Percentiles rank a stretch among this genome's conserved stretches.
Conservation (phyloP, 2,888 invertebrate genomes). For the Phoenoteleia sp. region DNA sequence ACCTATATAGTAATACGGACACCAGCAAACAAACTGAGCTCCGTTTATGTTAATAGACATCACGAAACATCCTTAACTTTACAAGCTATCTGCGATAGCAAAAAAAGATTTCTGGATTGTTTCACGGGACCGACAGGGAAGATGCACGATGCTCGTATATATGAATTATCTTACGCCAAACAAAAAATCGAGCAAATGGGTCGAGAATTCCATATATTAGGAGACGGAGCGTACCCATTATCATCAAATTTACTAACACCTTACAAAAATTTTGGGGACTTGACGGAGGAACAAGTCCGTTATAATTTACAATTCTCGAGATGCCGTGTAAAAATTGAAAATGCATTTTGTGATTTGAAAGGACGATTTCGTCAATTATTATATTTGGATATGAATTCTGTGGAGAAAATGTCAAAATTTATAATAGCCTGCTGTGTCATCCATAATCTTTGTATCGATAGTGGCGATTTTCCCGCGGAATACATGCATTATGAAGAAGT, state of each 20-base stretch:
- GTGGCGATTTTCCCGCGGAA: neutral
- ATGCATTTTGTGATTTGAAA: neutral
- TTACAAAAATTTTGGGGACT: neutral
- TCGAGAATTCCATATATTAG: neutral
- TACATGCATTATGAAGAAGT: constrained; percentile 5
- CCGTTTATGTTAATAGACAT: neutral
- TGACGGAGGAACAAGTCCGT: neutral
- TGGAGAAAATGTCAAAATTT: constrained; percentile 16
- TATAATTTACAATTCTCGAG: neutral
- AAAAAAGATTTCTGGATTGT: neutral
- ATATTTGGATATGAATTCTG: constrained; percentile 1
- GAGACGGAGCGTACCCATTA: neutral
- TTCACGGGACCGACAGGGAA: neutral
- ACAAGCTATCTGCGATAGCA: constrained; percentile 13
- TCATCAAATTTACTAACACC: constrained; percentile 1
- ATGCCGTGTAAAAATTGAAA: too few relatives aligned
- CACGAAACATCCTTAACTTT: neutral
- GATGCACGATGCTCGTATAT: constrained; percentile 14
- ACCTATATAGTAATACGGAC: constrained; percentile 4
- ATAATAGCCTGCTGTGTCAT: constrained; percentile 26
- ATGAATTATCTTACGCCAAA: constrained; percentile 3
- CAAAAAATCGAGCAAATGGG: constrained; percentile 1
- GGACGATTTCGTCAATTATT: constrained; percentile 3
- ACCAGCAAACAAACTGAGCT: neutral
- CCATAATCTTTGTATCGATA: constrained; percentile 9